Conservation (phyloP, 2,888 invertebrate genomes). For the Diadegma fenestrale region DNA sequence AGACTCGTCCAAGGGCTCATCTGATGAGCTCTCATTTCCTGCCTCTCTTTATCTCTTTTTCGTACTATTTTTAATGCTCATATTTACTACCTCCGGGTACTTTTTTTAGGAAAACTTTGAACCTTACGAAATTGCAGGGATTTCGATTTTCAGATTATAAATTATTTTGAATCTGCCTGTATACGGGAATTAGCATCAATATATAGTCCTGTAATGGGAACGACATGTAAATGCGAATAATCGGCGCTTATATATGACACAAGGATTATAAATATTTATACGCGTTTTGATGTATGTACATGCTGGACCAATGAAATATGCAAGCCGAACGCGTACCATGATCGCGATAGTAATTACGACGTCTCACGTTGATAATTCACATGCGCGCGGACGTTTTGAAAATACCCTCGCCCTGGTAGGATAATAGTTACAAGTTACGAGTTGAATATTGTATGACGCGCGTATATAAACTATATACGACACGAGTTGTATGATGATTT, state of each 20-base stretch:
- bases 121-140: too few relatives aligned
- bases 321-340: constrained; percentile 35
- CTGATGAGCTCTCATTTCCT: neutral
- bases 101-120: neutral
- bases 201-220: neutral
- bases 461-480: neutral
- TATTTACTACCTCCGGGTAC: neutral
- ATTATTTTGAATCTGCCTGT: constrained; percentile 4
- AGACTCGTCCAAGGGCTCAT: constrained; percentile 28
- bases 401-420: constrained; percentile 17
- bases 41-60: neutral
- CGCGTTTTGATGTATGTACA: constrained; percentile 20
- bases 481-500: constrained; percentile 20
- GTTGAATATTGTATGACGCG: constrained; percentile 35
- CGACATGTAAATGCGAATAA: constrained; percentile 59
- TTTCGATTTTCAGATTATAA: neutral
- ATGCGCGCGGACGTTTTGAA: constrained; percentile 41
- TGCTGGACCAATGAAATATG: constrained; percentile 58
- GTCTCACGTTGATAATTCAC: constrained; percentile 63
- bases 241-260: constrained; percentile 42
- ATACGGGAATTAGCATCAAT: constrained; percentile 6
- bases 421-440: constrained; percentile 50
- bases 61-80: neutral
- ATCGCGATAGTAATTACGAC: constrained; percentile 59
- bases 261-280: constrained; percentile 62